These are phyloP conservation scores for Scalopus aquaticus DNA, from an alignment of 2,113 vertebrate genomes.

Conservation along the genomic window DNA sequence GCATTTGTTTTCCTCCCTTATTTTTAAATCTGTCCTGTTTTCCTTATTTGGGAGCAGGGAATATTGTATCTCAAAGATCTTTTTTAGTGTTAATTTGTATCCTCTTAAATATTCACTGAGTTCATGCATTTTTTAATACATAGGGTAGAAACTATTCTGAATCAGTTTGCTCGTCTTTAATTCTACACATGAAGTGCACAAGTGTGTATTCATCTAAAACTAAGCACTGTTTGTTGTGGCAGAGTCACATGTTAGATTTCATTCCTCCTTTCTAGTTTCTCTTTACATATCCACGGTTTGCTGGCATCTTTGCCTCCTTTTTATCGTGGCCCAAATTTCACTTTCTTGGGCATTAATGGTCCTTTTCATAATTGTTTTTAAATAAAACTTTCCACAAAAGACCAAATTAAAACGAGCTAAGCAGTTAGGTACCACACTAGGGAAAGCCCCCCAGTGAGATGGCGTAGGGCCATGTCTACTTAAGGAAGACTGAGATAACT, in stretches of 20 bases:
- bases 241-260: not conserved
- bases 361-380: constrained; percentile 62
- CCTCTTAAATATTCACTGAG: not conserved
- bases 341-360: constrained; percentile 48
- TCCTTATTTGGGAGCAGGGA: not conserved
- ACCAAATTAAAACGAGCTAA: constrained; percentile 55
- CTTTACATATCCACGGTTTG: not conserved
- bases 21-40: constrained; percentile 2
- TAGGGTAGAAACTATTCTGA: not conserved
- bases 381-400: constrained; percentile 62
- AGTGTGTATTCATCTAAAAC: not conserved
- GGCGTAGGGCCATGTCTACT: constrained; percentile 47
- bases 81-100: not conserved
- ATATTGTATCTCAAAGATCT: not conserved
- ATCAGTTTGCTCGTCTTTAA: not conserved
- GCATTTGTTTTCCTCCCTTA: not conserved
- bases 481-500: constrained; percentile 62
- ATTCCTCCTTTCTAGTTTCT: constrained; percentile 20
- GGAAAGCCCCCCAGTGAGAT: constrained; percentile 27
- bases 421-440: not conserved
- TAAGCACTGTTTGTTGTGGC: not conserved
- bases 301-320: constrained; percentile 22
- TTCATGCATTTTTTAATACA: constrained; percentile 1
- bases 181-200: not conserved
- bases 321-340: constrained; percentile 41